phyloP scores from a whole-genome alignment of 2,113 vertebrate genomes.

The Drymodes brunneopygia region DNA sequence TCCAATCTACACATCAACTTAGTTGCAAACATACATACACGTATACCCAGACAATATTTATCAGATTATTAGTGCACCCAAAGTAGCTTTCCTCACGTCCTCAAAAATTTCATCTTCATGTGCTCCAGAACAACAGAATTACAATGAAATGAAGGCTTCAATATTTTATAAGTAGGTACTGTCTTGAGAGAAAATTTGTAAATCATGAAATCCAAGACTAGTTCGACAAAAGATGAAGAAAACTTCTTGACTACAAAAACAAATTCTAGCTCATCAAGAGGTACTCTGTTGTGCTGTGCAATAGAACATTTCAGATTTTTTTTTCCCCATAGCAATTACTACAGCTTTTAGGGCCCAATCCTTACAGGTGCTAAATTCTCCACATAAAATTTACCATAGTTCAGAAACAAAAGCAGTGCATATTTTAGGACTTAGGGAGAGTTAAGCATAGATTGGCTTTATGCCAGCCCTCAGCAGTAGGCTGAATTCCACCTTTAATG shows the following conservation, averaged over 20 bases:
- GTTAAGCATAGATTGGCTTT: neutral
- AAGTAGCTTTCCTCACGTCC: neutral
- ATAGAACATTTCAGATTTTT: neutral
- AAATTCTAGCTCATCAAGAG: neutral
- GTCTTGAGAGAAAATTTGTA: neutral
- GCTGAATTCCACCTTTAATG: conserved; percentile 35
- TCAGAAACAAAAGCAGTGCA: conserved; percentile 7
- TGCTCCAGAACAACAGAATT: neutral
- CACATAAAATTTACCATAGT: neutral
- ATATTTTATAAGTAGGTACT: neutral
- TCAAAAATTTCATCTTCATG: neutral
- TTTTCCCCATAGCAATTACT: neutral
- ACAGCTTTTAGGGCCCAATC: neutral
- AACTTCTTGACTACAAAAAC: neutral
- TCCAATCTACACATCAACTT: neutral
- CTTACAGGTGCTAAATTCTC: neutral
- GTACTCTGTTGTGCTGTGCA: neutral
- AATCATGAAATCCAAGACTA: neutral
- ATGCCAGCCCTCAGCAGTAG: neutral
- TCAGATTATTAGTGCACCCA: neutral
- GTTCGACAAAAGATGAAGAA: neutral
- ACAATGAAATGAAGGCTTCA: neutral
- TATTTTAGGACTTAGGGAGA: neutral
- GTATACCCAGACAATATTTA: neutral
- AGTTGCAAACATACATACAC: neutral